Base-by-base conservation (phyloP, 2,888 invertebrate species). In the Drosophila emarginata region DNA sequence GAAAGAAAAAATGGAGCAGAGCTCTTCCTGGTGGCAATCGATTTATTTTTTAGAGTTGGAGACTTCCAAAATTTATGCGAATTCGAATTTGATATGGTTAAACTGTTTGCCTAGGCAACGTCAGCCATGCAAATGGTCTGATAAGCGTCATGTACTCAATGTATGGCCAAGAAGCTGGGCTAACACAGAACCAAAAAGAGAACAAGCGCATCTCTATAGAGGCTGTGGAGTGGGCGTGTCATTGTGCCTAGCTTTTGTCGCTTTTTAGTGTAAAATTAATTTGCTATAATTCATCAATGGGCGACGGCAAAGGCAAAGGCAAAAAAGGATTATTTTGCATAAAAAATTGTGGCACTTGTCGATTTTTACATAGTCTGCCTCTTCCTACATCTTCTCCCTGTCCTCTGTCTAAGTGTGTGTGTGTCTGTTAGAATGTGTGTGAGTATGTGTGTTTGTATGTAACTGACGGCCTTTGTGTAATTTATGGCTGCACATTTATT, bases 211-310 rank as follows among this genome's bases (percentile, higher is more conserved):
- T 45, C 40, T 45, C 40, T 15, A 51, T 51, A 12, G 14, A 52
- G 37, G 26, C 9, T 6, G 50, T 45, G 6, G 36, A 5, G 2
- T 23, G 56, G 80, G 73, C 68, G 32, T 80, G 73, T 66, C 72
- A 66, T 67, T 70, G 69, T 68, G 70, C 72, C 74, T 69, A 73
- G 70, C 74, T 52, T 75, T 67, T 84, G 83, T 78, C 79, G 79
- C 81, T 74, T 80, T 83, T 80, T 76, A 78, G 84, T 80, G 78
- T 74, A 80, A 89, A 89, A 89, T 89, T 89, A 89, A 89, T 89
- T 89, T 89, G 82, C 85, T 87, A 89, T 89, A 89, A 89, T 89
- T 89, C 88, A 89, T 89, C 89, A 89, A 89, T 88, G 84, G 69
- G 60, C 67, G 61, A 52, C 57, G 61, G 26, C 26, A 26, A 26